phyloP scores from a whole-genome alignment of 2,113 vertebrate genomes.

The Pheucticus melanocephalus region DNA sequence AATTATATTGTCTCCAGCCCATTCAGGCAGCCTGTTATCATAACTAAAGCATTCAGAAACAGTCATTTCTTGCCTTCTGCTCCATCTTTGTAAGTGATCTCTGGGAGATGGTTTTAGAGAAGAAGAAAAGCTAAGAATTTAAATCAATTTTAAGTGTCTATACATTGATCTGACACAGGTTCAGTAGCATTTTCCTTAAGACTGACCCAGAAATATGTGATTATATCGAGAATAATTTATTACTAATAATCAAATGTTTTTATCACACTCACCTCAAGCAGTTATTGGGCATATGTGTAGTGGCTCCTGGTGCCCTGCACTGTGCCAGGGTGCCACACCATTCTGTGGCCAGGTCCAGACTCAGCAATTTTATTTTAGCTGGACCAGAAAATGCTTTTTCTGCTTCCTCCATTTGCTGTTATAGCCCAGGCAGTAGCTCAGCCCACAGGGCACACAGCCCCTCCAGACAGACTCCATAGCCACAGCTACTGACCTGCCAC shows the following conservation, averaged over 20 bases:
- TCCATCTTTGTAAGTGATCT: neutral
- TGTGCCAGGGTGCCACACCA: fast-evolving
- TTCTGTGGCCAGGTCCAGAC: neutral
- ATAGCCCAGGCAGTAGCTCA: neutral
- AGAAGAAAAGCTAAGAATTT: neutral
- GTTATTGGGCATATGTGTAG: fast-evolving
- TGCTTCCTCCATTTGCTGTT: neutral
- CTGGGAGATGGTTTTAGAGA: neutral
- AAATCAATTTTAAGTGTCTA: neutral
- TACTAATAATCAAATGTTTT: neutral
- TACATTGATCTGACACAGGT: neutral
- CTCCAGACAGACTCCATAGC: neutral
- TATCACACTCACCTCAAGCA: neutral
- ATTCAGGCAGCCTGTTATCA: neutral
- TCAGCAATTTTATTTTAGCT: neutral
- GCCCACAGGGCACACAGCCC: neutral
- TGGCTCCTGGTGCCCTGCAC: fast-evolving
- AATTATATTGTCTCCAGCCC: neutral
- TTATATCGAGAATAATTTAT: neutral
- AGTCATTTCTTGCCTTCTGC: neutral
- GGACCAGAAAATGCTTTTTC: neutral
- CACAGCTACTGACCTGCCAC: neutral
- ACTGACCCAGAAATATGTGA: neutral
- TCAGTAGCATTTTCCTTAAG: neutral
- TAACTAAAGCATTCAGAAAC: neutral